A percentile compares a stretch with the other conserved stretches of the same genome.
Conservation (phyloP, 2,888 invertebrate species). For the Baccha elongata region DNA sequence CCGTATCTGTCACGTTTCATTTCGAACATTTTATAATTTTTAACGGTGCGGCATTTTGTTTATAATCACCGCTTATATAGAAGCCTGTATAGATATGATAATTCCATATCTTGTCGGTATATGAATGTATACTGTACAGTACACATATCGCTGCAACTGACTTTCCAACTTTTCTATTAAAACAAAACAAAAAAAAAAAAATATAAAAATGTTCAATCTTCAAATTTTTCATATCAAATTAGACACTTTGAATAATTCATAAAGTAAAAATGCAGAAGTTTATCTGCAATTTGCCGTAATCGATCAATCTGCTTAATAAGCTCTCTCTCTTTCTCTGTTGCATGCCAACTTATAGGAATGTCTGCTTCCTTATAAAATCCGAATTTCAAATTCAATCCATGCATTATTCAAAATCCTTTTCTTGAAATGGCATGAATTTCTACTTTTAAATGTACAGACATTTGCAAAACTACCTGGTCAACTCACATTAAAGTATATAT, state of each 20-base stretch:
- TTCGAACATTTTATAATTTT: too few species aligned
- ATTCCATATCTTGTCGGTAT: too few species aligned
- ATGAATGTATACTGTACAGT: too few species aligned
- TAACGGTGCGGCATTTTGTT: too few species aligned
- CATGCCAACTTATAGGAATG: neutral
- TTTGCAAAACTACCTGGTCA: slow-evolving; percentile 7
- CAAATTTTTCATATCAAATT: too few species aligned
- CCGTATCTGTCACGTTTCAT: too few species aligned
- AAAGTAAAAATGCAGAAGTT: neutral
- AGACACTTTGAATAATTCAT: slow-evolving; percentile 34
- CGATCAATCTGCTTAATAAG: slow-evolving; percentile 38
- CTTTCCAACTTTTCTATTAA: too few species aligned
- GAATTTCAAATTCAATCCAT: slow-evolving; percentile 28
- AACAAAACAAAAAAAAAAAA: too few species aligned
- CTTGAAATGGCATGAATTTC: slow-evolving; percentile 18
- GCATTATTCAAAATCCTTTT: slow-evolving; percentile 46
- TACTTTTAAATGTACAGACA: slow-evolving; percentile 11
- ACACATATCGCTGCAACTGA: too few species aligned
- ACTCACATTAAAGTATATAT: neutral
- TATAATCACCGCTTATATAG: too few species aligned
- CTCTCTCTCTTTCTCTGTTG: slow-evolving; percentile 6
- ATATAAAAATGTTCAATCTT: too few species aligned
- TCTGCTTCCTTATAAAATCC: neutral
- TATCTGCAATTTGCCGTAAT: slow-evolving; percentile 28
- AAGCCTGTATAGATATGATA: too few species aligned